phyloP scores from a whole-genome alignment of 35 echinoderm and acorn worm genomes.

The Stichopus chloronotus region DNA sequence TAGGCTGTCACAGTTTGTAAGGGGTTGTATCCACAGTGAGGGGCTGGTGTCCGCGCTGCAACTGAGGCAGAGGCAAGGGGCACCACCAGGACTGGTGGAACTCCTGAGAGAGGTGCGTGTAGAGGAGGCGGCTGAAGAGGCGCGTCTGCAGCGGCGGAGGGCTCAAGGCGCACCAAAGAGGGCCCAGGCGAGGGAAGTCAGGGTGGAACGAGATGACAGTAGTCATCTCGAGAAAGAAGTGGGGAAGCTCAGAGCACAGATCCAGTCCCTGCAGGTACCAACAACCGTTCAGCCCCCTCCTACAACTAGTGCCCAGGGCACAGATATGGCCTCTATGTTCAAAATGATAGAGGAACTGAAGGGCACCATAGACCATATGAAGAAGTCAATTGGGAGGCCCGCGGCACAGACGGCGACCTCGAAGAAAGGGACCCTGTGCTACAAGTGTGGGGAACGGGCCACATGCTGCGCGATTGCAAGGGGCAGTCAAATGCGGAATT shows the following conservation, averaged over 20 bases:
- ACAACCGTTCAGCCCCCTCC: not conserved
- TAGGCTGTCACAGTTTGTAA: constrained; percentile 8
- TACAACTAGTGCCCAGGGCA: not conserved
- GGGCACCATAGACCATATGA: not conserved
- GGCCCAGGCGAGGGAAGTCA: not conserved
- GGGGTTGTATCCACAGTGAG: constrained; percentile 59
- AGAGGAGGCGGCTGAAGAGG: constrained; percentile 62
- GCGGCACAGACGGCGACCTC: not conserved
- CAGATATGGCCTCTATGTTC: not conserved
- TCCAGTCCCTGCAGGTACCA: not conserved
- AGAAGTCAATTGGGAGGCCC: not conserved
- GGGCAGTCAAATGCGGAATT: not conserved
- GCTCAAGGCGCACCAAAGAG: not conserved
- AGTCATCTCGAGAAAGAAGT: not conserved
- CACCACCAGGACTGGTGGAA: constrained; percentile 44
- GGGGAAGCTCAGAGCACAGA: not conserved
- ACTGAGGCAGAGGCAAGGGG: constrained; percentile 12
- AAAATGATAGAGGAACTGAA: not conserved
- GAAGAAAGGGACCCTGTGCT: constrained; percentile 17
- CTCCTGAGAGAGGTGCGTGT: constrained; percentile 41
- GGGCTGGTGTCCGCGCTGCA: constrained; percentile 7
- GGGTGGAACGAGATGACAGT: not conserved
- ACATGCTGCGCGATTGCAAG: constrained; percentile 17
- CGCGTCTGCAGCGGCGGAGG: constrained; percentile 14
- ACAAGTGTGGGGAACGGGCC: constrained; percentile 36